Base-by-base conservation (phyloP, 2,113 vertebrate species). In the Mesitornis unicolor region DNA sequence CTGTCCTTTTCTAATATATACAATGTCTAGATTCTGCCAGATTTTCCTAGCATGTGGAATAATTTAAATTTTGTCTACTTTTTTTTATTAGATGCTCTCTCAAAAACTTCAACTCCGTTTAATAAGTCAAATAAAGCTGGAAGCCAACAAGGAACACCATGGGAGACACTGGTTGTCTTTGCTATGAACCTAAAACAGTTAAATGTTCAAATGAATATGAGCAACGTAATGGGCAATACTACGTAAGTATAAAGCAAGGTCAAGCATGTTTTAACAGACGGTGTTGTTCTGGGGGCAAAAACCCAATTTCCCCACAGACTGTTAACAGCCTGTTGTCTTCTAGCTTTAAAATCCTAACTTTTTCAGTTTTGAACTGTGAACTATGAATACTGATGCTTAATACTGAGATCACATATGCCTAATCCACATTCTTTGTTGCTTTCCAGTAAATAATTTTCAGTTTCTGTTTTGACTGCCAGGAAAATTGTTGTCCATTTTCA, bases 171-270 rank as follows among this genome's bases (percentile, higher is more conserved):
- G 90, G 99, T 99, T 43, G 99, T 99, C 45, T 99, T 99, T 90
- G 99, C 99, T 92, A 99, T 99, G 97, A 99, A 99, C 98, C 89
- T 99, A 56, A 99, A 99, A 78, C 99, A 99, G 91, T 97, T 99
- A 87, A 99, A 99, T 5, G 99, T 99, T 54, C 99, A 99, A 95
- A 99, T 99, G 99, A 99, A 99, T 92, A 99, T 99, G 99, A 99
- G 99, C 97, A 99, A 99, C 17, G 99, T 99, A 63, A 99, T 99
- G 99, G 99, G 99, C 84, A 99, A 99, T 95, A 99, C 99, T 57
- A 99, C 99, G 99, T 99, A 97, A 98, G 99, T 96, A 38, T 9
- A 48, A 79, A 75, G 38, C 14, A 60, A 5, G 2, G 26, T 59
- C 9, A 35, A 57, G 6, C 3, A 7, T 35, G 13, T 61, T 91